phyloP scores from a whole-genome alignment of 2,888 invertebrate species.

The Cantharis lateralis region DNA sequence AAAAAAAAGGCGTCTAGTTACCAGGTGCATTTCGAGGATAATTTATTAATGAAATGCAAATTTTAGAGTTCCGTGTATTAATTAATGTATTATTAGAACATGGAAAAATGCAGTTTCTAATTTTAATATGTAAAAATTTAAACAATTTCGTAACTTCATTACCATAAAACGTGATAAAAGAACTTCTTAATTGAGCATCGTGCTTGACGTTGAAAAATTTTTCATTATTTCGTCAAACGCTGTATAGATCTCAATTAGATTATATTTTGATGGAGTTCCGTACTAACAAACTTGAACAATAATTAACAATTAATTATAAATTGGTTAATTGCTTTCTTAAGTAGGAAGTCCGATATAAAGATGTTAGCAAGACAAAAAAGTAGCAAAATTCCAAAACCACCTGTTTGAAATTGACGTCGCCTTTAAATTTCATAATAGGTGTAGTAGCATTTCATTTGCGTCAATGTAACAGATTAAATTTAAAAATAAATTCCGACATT shows the following conservation, averaged over 20 bases:
- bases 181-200: not conserved
- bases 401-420: not conserved
- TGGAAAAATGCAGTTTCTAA: not conserved
- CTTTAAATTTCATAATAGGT: not conserved
- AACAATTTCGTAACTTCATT: not conserved
- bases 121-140: not conserved
- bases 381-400: not conserved
- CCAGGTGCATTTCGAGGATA: not conserved
- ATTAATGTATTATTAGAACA: not conserved
- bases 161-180: not conserved
- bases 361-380: not conserved
- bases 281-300: not conserved
- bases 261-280: not conserved
- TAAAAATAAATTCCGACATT: not conserved
- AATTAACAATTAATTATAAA: constrained; percentile 2
- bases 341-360: constrained; percentile 4
- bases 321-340: constrained; percentile 4
- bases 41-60: not conserved
- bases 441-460: not conserved
- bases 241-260: not conserved
- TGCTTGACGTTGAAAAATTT: not conserved
- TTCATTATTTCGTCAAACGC: not conserved
- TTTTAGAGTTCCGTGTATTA: not conserved
- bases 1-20: no score
- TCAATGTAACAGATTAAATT: not conserved